phyloP scores from a whole-genome alignment of 1,140 invertebrate genomes.

The Apis florea region DNA sequence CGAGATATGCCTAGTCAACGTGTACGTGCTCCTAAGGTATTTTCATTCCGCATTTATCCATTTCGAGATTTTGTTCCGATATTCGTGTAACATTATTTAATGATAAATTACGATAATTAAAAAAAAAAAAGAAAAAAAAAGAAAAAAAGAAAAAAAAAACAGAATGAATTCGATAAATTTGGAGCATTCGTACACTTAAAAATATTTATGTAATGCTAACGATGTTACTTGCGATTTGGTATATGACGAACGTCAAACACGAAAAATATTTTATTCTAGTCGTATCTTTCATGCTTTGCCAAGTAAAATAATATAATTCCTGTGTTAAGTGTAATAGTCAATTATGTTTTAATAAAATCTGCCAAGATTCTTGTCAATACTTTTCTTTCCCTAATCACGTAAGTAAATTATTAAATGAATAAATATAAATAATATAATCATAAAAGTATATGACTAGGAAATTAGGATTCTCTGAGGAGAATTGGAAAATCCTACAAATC shows the following conservation, averaged over 20 bases:
- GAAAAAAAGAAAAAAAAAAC: not conserved
- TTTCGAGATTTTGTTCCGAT: slow-evolving; percentile 27
- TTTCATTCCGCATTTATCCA: slow-evolving; percentile 16
- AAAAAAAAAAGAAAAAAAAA: not conserved
- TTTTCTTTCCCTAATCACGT: slow-evolving; percentile 2
- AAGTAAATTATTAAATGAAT: not conserved
- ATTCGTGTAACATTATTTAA: slow-evolving; percentile 4
- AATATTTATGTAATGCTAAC: slow-evolving; percentile 51
- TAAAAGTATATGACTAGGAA: too few relatives aligned
- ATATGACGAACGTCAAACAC: slow-evolving; percentile 38
- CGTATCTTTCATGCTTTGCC: slow-evolving; percentile 65
- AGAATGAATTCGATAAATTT: slow-evolving; percentile 19
- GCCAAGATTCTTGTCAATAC: slow-evolving; percentile 59
- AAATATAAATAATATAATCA: not conserved
- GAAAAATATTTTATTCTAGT: slow-evolving; percentile 65
- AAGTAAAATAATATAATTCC: slow-evolving; percentile 68
- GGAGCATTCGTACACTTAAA: slow-evolving; percentile 29
- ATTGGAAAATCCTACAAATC: not conserved
- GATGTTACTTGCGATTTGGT: slow-evolving; percentile 51
- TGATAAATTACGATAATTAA: slow-evolving; percentile 2
- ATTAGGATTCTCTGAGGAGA: not conserved
- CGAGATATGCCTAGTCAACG: slow-evolving; percentile 29
- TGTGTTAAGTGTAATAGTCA: slow-evolving; percentile 69
- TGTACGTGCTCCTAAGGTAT: slow-evolving; percentile 22
- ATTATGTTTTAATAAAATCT: slow-evolving; percentile 73